Percentiles rank a stretch among this genome's conserved stretches.
phyloP scores from a whole-genome alignment of 2,797 vertebrate genomes.

The Psittacula echo region DNA sequence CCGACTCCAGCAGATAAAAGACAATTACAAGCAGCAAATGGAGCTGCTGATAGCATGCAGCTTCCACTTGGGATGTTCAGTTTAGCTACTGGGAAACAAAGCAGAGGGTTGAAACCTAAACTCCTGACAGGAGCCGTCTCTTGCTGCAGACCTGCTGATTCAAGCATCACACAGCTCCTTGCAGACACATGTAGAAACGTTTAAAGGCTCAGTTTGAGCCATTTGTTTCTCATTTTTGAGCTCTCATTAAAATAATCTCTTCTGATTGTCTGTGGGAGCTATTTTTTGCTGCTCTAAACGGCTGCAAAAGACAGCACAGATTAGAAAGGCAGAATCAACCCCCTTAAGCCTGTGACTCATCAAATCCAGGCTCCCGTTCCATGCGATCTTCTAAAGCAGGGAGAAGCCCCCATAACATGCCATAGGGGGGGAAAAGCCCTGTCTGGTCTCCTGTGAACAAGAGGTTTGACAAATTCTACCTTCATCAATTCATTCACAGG shows the following conservation, averaged over 20 bases:
- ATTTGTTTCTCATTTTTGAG: conserved; percentile 72
- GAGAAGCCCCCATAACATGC: accelerated
- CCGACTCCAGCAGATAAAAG: conserved; percentile 3
- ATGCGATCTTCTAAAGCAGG: neutral
- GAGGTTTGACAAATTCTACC: neutral
- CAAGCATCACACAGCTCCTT: conserved; percentile 6
- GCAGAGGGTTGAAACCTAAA: neutral
- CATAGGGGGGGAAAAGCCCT: neutral
- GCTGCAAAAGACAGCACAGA: conserved; percentile 17
- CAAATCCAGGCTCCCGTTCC: neutral
- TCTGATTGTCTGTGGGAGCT: conserved; percentile 76
- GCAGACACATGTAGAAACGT: neutral
- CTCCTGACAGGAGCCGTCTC: neutral
- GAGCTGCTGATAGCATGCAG: neutral
- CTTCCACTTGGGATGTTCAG: neutral
- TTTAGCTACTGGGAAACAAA: neutral
- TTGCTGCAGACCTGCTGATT: conserved; percentile 63
- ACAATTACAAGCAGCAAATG: neutral
- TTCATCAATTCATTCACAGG: accelerated
- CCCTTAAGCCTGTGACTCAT: conserved; percentile 48
- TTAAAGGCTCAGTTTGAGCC: conserved; percentile 68
- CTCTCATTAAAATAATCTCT: conserved; percentile 80
- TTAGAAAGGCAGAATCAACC: neutral
- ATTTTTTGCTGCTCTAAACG: conserved; percentile 66
- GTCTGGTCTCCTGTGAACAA: neutral